Conservation (phyloP, 1,140 invertebrate species). For the Gonatopus flavifemur region DNA sequence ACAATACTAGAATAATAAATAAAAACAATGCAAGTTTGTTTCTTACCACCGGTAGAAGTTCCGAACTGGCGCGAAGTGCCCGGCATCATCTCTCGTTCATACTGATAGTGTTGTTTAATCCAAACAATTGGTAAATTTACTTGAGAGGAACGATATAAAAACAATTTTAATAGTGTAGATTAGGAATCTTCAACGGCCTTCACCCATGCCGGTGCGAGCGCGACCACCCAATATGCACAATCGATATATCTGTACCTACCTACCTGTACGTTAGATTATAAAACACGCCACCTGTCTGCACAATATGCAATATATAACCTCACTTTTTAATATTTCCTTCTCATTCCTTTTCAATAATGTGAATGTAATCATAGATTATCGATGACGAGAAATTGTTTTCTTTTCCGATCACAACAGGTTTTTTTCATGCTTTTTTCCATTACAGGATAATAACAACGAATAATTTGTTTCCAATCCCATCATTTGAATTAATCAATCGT, state of each 20-base stretch:
- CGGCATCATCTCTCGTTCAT: slow-evolving; percentile 55
- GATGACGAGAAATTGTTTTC: too few species aligned
- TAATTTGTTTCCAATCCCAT: too few species aligned
- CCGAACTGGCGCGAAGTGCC: slow-evolving; percentile 47
- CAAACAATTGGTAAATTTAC: slow-evolving; percentile 28
- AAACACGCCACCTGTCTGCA: slow-evolving; percentile 27
- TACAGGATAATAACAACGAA: too few species aligned
- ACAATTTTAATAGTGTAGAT: too few species aligned
- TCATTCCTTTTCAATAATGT: too few species aligned
- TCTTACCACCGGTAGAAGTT: slow-evolving; percentile 48
- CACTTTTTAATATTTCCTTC: too few species aligned
- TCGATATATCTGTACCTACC: slow-evolving; percentile 39
- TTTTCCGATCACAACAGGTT: too few species aligned
- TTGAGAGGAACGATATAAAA: too few species aligned
- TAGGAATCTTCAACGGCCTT: slow-evolving; percentile 37
- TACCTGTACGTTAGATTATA: too few species aligned
- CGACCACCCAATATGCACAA: slow-evolving; percentile 39
- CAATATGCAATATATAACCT: slow-evolving; percentile 3
- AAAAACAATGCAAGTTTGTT: slow-evolving; percentile 11
- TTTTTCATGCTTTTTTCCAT: too few species aligned
- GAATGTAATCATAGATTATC: too few species aligned
- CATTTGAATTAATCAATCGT: too few species aligned
- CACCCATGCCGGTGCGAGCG: slow-evolving; percentile 39
- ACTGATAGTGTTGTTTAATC: slow-evolving; percentile 31
- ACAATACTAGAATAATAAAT: slow-evolving; percentile 4